phyloP scores from a whole-genome alignment of 2,797 vertebrate species.

The Harpagifer antarcticus region DNA sequence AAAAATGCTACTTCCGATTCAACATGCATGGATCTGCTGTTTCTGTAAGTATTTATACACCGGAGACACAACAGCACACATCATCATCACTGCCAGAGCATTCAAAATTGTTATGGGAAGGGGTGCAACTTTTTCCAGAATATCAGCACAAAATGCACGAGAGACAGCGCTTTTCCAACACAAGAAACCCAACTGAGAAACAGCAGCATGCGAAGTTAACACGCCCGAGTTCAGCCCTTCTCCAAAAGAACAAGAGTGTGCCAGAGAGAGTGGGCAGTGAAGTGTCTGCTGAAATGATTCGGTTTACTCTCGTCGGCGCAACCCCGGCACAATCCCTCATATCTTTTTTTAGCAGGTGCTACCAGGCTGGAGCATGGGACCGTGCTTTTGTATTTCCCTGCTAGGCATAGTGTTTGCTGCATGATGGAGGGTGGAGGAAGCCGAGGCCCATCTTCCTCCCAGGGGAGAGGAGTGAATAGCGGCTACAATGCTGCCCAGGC shows the following conservation, averaged over 20 bases:
- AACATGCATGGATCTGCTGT: constrained; percentile 15
- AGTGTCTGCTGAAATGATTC: constrained; percentile 38
- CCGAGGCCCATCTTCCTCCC: constrained; percentile 64
- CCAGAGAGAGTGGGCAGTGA: constrained; percentile 41
- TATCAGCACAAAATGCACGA: constrained; percentile 71
- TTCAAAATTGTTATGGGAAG: constrained; percentile 64
- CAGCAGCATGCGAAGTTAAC: constrained; percentile 31
- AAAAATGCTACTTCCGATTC: constrained; percentile 1
- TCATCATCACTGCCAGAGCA: constrained; percentile 38
- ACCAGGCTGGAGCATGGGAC: constrained; percentile 39
- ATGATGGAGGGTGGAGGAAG: constrained; percentile 77
- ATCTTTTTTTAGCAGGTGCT: constrained; percentile 75
- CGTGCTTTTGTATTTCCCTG: constrained; percentile 54
- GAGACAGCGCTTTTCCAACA: constrained; percentile 60
- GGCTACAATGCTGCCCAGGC: constrained; percentile 68
- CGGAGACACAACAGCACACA: constrained; percentile 37
- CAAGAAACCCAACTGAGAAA: background rate
- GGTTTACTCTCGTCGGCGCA: constrained; percentile 30
- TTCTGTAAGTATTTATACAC: constrained; percentile 36
- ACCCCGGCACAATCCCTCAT: constrained; percentile 33
- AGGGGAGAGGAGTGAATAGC: constrained; percentile 65
- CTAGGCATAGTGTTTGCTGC: constrained; percentile 67
- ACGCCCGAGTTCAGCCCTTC: constrained; percentile 27
- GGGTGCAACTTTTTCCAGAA: constrained; percentile 62
- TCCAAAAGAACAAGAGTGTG: constrained; percentile 43